phyloP scores from a whole-genome alignment of 1,140 invertebrate species.

The Papilio machaon region DNA sequence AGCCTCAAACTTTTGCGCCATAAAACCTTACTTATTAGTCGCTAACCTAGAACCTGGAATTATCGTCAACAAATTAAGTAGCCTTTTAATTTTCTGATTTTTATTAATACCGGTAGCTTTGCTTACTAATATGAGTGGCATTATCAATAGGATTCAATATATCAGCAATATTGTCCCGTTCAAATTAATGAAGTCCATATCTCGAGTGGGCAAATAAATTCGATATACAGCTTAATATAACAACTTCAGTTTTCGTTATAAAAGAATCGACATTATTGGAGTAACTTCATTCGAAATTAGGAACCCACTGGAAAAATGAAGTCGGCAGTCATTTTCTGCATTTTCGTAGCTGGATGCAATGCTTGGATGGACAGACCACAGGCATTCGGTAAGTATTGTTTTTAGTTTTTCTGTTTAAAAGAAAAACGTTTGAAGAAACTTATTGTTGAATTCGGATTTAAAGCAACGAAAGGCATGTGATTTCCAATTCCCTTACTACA shows the following conservation, averaged over 20 bases:
- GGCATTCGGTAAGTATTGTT: not conserved
- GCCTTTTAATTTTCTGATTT: not conserved
- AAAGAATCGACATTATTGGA: not conserved
- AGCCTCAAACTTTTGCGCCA: no score
- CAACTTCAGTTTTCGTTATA: constrained; percentile 20
- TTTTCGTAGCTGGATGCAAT: not conserved
- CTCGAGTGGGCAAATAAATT: constrained; percentile 31
- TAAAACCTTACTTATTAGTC: no score
- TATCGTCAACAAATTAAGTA: no score
- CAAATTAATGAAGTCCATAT: constrained; percentile 25
- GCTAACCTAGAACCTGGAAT: no score
- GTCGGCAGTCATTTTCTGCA: not conserved
- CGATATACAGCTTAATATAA: constrained; percentile 14
- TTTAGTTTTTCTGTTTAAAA: not conserved
- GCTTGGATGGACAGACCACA: constrained; percentile 22
- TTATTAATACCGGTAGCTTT: constrained; percentile 11
- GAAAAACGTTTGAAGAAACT: not conserved
- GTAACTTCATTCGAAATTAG: not conserved
- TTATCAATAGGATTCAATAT: constrained; percentile 9
- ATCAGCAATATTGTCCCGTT: constrained; percentile 28
- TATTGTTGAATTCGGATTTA: not conserved
- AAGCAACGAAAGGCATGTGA: not conserved
- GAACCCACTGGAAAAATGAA: not conserved
- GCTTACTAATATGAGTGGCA: not conserved
- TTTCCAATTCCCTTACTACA: no score